Base-by-base conservation (phyloP, 2,888 invertebrate species). In the Chorisops tibialis region DNA sequence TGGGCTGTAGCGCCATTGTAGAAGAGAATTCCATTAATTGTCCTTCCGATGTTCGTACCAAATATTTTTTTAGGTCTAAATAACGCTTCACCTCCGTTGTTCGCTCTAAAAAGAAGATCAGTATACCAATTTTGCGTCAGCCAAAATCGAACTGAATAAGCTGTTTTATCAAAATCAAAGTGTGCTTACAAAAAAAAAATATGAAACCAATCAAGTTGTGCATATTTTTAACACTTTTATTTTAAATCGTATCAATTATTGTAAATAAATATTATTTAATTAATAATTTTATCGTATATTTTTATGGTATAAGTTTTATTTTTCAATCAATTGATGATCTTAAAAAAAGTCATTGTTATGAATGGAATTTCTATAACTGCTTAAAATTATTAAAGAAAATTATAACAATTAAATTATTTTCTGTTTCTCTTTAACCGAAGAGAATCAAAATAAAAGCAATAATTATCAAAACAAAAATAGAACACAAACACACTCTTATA, bases 311-410 rank as follows among this genome's bases (percentile, higher is more conserved):
- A 38, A 11, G 16, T 56, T 6, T 22, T 48, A n/a, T 18, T 47
- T 30, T 49, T 49, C 30, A 60, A 60, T 60, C 41, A 60, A 60
- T 38, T 60, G 39, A 50, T 47, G 54, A 56, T 56, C 30, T 41
- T 41, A 16, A 11, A 16, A n/a, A n/a, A 16, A 16, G 14, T 41
- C 41, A 16, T 41, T n/a, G 12, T 41, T 41, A 11, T 12, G 16
- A 41, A 48, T 59, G 59, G 59, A 59, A 59, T 59, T 45, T 48
- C 59, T 30, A 59, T 22, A 22, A n/a, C n/a, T 4, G n/a, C 48
- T 48, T 48, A 48, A n/a, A 9, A 22, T 41, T 14, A 41, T 3
- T 48, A 21, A n/a, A n/a, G 7, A 48, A 48, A 48, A 48, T 16
- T 6, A 11, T 45, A 19, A 5, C 9, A 5, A 19, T 11, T 11